Conservation (phyloP, 2,797 vertebrate species). For the Mionectes olivaceus region DNA sequence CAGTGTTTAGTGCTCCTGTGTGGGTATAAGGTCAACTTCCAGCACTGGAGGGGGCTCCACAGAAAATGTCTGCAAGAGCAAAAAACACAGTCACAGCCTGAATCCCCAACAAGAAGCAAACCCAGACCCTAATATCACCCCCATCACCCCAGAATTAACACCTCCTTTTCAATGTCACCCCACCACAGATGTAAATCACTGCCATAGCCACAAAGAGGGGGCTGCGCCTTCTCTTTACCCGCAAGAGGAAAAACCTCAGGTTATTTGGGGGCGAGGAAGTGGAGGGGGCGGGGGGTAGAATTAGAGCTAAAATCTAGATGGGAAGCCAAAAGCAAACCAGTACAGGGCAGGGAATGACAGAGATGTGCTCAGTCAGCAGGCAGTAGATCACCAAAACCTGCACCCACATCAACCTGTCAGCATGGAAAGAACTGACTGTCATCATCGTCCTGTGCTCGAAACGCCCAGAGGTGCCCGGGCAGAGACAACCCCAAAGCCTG, state of each 20-base stretch:
- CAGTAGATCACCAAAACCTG: background rate
- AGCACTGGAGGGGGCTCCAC: background rate
- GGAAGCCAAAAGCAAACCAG: background rate
- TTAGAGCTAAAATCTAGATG: background rate
- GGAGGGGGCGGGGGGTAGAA: background rate
- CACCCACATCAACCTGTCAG: background rate
- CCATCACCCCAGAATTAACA: background rate
- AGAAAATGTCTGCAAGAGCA: background rate
- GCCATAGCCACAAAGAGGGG: background rate
- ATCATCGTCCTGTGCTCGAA: background rate
- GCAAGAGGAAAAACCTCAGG: fast-evolving
- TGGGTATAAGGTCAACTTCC: background rate
- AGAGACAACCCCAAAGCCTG: background rate
- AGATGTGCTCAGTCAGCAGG: background rate
- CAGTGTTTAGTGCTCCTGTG: background rate
- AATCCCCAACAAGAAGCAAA: background rate
- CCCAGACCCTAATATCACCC: background rate
- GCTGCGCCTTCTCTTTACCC: background rate
- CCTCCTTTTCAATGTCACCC: background rate
- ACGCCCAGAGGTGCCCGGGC: background rate
- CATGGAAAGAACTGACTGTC: background rate
- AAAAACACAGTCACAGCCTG: background rate
- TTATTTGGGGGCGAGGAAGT: background rate
- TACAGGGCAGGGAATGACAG: background rate
- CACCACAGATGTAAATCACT: fast-evolving